These are phyloP conservation scores for Epizoanthus ramosus DNA, from an alignment of 92 coral and sea anemone genomes.

Conservation along the genomic window DNA sequence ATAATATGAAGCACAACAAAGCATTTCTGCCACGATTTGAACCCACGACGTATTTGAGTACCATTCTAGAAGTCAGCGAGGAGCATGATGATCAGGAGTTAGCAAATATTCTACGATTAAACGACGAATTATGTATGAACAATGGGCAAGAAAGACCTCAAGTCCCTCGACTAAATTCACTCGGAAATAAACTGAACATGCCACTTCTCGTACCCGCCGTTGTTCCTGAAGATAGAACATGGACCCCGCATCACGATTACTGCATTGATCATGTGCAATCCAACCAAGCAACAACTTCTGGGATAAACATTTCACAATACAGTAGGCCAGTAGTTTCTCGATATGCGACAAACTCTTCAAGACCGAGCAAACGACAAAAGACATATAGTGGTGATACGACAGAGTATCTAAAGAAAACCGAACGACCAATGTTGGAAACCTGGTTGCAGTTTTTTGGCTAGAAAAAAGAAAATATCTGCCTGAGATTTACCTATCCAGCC, in stretches of 20 bases:
- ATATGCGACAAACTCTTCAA: neutral
- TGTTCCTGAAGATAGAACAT: neutral
- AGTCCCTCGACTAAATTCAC: slow-evolving; percentile 13
- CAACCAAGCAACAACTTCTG: neutral
- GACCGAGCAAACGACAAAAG: neutral
- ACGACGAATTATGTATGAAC: neutral
- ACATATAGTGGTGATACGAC: neutral
- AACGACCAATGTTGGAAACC: slow-evolving; percentile 9
- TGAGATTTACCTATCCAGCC: no score
- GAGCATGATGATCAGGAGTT: slow-evolving; percentile 15
- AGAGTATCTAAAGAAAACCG: neutral
- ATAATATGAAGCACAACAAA: neutral
- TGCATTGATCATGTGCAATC: slow-evolving; percentile 11
- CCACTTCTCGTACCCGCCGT: neutral
- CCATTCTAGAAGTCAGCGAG: slow-evolving; percentile 22
- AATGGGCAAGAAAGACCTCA: neutral
- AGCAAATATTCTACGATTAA: neutral
- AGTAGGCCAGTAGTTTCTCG: neutral
- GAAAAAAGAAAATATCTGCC: neutral
- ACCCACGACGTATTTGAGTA: neutral
- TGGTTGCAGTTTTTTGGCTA: slow-evolving; percentile 40
- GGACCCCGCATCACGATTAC: slow-evolving; percentile 9
- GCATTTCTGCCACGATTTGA: slow-evolving; percentile 8
- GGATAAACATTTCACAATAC: neutral
- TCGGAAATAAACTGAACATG: slow-evolving; percentile 3